A percentile compares a stretch with the other conserved stretches of the same genome.
Conservation (phyloP, 2,113 vertebrate genomes). For the Urocynchramus pylzowi region DNA sequence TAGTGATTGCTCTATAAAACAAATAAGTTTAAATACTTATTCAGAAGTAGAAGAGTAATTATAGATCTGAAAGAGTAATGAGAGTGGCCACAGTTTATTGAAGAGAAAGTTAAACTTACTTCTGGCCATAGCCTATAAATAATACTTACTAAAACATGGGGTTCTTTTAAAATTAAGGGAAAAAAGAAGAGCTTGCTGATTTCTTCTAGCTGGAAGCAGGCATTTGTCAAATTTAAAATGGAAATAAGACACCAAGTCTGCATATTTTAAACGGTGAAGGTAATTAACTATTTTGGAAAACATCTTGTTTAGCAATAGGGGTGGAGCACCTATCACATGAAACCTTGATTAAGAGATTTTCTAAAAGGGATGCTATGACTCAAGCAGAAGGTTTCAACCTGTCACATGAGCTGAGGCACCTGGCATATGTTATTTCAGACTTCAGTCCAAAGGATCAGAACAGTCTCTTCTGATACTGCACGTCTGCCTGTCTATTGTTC, state of each 20-base stretch:
- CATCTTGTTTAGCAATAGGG: slow-evolving; percentile 21
- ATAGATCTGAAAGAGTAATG: background rate
- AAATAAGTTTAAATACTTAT: background rate
- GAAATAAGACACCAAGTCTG: background rate
- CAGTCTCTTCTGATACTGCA: background rate
- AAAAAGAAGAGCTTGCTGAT: background rate
- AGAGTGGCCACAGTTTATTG: background rate
- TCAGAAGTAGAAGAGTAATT: background rate
- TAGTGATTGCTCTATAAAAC: background rate
- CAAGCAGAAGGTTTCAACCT: background rate
- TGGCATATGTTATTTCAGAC: background rate
- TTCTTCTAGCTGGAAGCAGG: background rate
- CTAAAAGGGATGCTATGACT: background rate
- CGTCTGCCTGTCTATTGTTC: background rate
- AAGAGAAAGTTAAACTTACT: background rate
- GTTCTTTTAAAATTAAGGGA: background rate
- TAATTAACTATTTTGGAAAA: slow-evolving; percentile 44
- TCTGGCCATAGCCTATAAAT: background rate
- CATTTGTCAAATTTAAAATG: background rate
- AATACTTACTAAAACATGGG: background rate
- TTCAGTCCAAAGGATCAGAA: background rate
- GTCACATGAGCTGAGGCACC: background rate
- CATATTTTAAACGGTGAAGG: background rate
- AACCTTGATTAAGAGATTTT: slow-evolving; percentile 3
- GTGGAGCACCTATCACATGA: slow-evolving; percentile 4